A percentile compares a stretch with the other conserved stretches of the same genome.
These are phyloP conservation scores for Nothura maculosa DNA, from an alignment of 2,797 vertebrate species.

Conservation along the genomic window DNA sequence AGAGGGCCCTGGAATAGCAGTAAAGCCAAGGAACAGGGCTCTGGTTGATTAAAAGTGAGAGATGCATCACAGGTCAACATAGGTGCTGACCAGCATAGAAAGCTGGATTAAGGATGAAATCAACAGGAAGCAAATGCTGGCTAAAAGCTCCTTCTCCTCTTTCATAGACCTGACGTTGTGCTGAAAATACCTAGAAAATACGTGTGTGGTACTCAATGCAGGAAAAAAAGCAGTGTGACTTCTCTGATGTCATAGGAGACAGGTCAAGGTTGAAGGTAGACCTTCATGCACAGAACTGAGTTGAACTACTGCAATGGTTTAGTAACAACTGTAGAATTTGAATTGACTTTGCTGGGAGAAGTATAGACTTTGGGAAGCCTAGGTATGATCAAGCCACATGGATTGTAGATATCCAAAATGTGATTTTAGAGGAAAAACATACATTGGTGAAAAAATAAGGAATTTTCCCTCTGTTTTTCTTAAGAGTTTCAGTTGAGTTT, in stretches of 20 bases:
- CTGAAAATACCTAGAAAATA: conserved; percentile 12
- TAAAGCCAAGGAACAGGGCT: conserved; percentile 38
- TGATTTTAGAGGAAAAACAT: not conserved
- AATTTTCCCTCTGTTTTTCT: not conserved
- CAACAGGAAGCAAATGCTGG: not conserved
- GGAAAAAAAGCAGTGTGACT: not conserved
- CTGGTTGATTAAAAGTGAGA: conserved; percentile 19
- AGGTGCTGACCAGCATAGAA: conserved; percentile 23
- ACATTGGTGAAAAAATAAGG: not conserved
- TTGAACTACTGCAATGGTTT: not conserved
- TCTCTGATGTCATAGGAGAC: not conserved
- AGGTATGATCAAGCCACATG: not conserved
- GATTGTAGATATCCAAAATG: not conserved
- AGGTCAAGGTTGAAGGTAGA: not conserved
- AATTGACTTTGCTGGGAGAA: not conserved
- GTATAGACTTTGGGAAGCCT: not conserved
- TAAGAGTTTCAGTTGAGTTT: not conserved
- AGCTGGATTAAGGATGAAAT: conserved; percentile 62
- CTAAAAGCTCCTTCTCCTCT: conserved; percentile 8
- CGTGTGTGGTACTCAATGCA: not conserved
- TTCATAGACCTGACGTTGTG: not conserved
- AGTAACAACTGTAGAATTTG: not conserved
- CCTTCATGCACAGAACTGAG: not conserved
- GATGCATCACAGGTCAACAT: not conserved
- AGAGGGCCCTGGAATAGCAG: conserved; percentile 66